Evolutionary conservation across 1,140 invertebrate genomes (phyloP).

Genomic region (Stegodyphus mimosarum): DNA sequence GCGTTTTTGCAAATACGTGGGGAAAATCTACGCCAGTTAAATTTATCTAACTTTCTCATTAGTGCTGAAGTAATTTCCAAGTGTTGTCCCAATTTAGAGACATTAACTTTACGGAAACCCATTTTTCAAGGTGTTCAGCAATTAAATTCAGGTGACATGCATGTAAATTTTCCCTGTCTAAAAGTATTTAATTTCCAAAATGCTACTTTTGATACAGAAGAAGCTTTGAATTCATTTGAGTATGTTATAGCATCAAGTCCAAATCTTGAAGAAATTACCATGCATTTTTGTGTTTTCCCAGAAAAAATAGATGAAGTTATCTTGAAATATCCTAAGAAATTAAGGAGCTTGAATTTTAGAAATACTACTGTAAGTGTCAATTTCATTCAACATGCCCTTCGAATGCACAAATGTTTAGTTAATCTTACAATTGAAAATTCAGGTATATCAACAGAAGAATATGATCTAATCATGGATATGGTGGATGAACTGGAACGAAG

Average conservation of each 20-base stretch:
- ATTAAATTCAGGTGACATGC: neutral
- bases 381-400: conserved; percentile 22
- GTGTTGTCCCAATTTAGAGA: conserved; percentile 31
- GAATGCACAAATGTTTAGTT: conserved; percentile 8
- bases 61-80: conserved; percentile 10
- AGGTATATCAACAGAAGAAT: conserved; percentile 27
- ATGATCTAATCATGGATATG: conserved; percentile 53
- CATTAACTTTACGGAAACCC: conserved; percentile 13
- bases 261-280: conserved; percentile 34
- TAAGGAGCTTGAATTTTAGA: conserved; percentile 35
- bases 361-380: conserved; percentile 30
- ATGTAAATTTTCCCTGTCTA: conserved; percentile 25
- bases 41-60: conserved; percentile 18
- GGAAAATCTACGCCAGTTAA: conserved; percentile 1
- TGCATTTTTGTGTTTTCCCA: conserved; percentile 16
- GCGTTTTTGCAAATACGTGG: conserved; percentile 24
- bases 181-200: conserved; percentile 25
- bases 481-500: conserved; percentile 37
- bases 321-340: conserved; percentile 23
- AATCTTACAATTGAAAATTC: conserved; percentile 26
- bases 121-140: conserved; percentile 2
- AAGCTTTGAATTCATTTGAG: neutral
- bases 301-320: conserved; percentile 27
- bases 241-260: conserved; percentile 38
- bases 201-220: neutral